These are phyloP conservation scores for Mirza zaza DNA, from an alignment of 2,113 vertebrate genomes.

Conservation along the genomic window DNA sequence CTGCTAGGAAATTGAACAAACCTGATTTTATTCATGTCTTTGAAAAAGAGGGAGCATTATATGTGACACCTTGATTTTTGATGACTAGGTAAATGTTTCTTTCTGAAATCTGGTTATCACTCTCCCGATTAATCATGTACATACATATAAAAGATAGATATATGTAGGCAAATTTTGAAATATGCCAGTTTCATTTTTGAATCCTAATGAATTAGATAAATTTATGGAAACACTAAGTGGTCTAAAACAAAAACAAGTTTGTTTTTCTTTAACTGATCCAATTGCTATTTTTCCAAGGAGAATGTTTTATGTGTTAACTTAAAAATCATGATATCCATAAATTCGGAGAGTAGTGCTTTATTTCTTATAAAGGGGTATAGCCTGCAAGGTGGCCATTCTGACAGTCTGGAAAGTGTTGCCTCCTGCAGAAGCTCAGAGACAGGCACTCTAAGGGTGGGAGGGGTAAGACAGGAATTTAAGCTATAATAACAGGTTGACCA, in stretches of 20 bases:
- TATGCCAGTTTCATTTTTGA: not conserved
- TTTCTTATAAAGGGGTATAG: no score
- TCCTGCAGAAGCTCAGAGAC: no score
- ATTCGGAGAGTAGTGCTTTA: no score
- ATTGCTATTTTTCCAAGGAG: not conserved
- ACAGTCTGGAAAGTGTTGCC: no score
- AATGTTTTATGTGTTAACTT: not conserved
- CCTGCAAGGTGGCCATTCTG: no score
- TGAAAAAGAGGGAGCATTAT: not conserved
- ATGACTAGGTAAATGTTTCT: not conserved
- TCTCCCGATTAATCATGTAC: not conserved
- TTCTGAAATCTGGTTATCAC: not conserved
- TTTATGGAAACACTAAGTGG: not conserved
- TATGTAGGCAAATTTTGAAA: conserved; percentile 5
- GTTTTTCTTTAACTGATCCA: not conserved
- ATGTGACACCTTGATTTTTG: not conserved
- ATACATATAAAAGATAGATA: not conserved
- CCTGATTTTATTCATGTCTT: not conserved
- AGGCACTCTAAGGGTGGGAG: no score
- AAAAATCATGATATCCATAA: no score
- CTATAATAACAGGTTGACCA: no score
- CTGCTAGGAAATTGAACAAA: not conserved
- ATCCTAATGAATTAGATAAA: not conserved
- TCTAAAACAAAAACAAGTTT: not conserved
- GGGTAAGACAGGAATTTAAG: no score